Percentiles rank a stretch among this genome's conserved stretches.
These are phyloP conservation scores for Chrysolina haemoptera DNA, from an alignment of 2,888 invertebrate genomes.

Conservation along the genomic window DNA sequence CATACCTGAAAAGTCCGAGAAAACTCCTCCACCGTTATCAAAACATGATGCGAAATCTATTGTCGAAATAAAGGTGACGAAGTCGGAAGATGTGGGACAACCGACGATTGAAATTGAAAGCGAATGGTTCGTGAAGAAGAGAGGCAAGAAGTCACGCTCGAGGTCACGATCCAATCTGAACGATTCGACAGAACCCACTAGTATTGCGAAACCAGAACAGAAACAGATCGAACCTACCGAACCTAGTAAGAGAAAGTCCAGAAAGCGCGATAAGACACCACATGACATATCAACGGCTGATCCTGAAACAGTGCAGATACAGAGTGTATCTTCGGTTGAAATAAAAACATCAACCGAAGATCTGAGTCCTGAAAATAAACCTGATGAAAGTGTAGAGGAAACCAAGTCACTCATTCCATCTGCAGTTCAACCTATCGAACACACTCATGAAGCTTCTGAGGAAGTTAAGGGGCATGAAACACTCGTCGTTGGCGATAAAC, in stretches of 20 bases:
- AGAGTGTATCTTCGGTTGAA: not conserved
- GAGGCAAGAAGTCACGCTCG: conserved; percentile 72
- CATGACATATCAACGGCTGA: not conserved
- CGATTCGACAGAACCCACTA: not conserved
- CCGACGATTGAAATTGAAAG: conserved; percentile 59
- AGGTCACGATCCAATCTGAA: conserved; percentile 69
- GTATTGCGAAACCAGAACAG: conserved; percentile 24
- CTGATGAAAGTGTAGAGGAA: conserved; percentile 27
- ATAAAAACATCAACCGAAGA: not conserved
- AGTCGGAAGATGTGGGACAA: conserved; percentile 59
- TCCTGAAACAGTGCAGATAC: not conserved
- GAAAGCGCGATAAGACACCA: conserved; percentile 40
- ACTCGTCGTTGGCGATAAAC: conserved; percentile 10
- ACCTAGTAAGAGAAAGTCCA: conserved; percentile 31
- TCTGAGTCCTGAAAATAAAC: not conserved
- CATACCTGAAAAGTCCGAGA: conserved; percentile 60
- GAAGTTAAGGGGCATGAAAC: not conserved
- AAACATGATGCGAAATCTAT: conserved; percentile 43
- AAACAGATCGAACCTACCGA: conserved; percentile 28
- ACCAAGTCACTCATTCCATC: not conserved
- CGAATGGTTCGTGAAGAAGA: conserved; percentile 71
- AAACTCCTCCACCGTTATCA: not conserved
- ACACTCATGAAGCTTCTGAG: not conserved
- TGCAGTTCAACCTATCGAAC: not conserved
- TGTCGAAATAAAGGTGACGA: conserved; percentile 57